phyloP scores from a whole-genome alignment of 2,888 invertebrate genomes.

The Meliscaeva auricollis region DNA sequence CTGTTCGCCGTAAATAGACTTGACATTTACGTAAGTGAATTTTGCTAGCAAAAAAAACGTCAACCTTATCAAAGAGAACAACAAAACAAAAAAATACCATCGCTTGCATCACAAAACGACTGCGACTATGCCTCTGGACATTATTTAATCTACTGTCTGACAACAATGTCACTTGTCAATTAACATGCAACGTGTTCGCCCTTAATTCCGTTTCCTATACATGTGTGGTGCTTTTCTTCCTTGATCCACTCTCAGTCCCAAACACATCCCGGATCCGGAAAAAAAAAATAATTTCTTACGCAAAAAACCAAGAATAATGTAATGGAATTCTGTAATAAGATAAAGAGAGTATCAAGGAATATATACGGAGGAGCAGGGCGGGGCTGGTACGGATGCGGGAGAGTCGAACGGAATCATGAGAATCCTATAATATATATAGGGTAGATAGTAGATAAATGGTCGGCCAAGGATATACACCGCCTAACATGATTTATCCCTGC shows the following conservation, averaged over 20 bases:
- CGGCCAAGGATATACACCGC: constrained; percentile 45
- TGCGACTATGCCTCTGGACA: constrained; percentile 8
- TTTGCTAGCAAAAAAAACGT: constrained; percentile 1
- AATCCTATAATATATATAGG: neutral
- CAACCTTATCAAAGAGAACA: neutral
- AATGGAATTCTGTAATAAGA: constrained; percentile 50
- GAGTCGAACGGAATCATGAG: neutral
- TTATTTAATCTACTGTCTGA: constrained; percentile 60
- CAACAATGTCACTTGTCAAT: constrained; percentile 71
- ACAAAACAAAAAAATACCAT: neutral
- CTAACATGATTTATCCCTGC: constrained; percentile 70
- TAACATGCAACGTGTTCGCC: constrained; percentile 67
- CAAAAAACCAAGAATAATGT: constrained; percentile 35
- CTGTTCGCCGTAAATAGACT: neutral
- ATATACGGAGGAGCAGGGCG: neutral
- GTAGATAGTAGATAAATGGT: constrained; percentile 15
- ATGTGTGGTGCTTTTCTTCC: constrained; percentile 30
- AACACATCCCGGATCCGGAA: constrained; percentile 14
- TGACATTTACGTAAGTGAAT: constrained; percentile 32
- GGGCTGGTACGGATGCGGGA: neutral
- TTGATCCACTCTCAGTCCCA: constrained; percentile 14
- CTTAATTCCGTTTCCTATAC: constrained; percentile 42
- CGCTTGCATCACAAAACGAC: constrained; percentile 21
- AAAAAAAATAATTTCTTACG: constrained; percentile 36
- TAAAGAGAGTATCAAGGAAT: neutral